Conservation (phyloP, 2,888 invertebrate species). For the Heliconius ismenius region DNA sequence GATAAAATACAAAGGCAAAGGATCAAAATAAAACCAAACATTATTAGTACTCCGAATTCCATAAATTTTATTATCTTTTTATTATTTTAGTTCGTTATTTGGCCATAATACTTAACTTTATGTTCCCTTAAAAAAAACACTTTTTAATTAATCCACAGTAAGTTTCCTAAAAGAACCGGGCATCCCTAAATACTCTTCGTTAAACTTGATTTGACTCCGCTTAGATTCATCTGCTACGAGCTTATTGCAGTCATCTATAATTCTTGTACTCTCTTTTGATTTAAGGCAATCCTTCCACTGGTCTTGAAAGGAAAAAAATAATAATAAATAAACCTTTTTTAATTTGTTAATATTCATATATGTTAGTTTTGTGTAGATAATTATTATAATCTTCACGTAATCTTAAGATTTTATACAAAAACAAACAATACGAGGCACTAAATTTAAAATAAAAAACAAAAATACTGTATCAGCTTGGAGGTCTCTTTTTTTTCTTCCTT, state of each 20-base stretch:
- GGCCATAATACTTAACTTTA: background rate
- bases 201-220: constrained; percentile 60
- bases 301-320: constrained; percentile 52
- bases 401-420: background rate
- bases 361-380: background rate
- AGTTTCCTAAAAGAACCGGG: constrained; percentile 72
- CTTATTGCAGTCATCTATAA: constrained; percentile 57
- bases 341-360: background rate
- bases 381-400: background rate
- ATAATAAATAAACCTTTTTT: constrained; percentile 37
- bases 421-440: background rate
- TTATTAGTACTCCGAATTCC: background rate
- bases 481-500: too few relatives aligned
- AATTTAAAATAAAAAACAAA: too few relatives aligned
- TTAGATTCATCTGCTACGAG: constrained; percentile 65
- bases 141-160: constrained; percentile 59
- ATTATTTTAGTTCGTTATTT: background rate
- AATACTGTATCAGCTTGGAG: too few relatives aligned
- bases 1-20: background rate
- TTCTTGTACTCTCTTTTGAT: constrained; percentile 56
- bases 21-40: background rate
- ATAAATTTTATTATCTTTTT: background rate
- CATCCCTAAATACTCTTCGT: constrained; percentile 73
- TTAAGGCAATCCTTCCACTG: constrained; percentile 63
- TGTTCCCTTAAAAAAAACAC: background rate